Base-by-base conservation (phyloP, 2,888 invertebrate species). In the Sphinx pinastri region DNA sequence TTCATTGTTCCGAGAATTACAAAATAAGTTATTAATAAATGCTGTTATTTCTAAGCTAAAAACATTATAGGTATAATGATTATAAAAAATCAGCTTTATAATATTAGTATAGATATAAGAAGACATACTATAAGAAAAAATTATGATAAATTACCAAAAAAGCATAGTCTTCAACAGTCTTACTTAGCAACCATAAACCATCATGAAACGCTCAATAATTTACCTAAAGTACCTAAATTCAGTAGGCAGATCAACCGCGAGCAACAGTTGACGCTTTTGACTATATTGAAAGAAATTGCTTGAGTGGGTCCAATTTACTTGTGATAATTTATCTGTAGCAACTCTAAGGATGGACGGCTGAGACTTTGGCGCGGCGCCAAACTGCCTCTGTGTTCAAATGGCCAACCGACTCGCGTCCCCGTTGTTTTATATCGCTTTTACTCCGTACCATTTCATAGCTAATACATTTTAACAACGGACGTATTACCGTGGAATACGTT, bases 341-440 rank as follows among this genome's bases (percentile, higher is more conserved):
- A 74, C 73, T 74, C 72, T 69, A 73, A 77, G 76, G 77, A 80
- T 77, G 76, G 78, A 78, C 75, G 75, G 75, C n/a, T 13, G 57
- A 63, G 63, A 63, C 70, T 69, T 76, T 87, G 88, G 88, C 87
- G 73, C 58, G 66, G 71, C 72, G 86, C 87, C 88, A 86, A 68
- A 73, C 67, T 52, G 54, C 25, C 49, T 49, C 38, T 31, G 45
- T 19, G 47, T 19, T 67, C 55, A 19, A 57, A 58, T 70, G 47
- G 67, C n/a, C 45, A 57, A 49, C 16, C 57, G 38, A 70, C 47
- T 75, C 52, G 51, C 19, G 47, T 38, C 19, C 67, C 31, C 67
- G 31, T 54, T 67, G 49, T 63, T 63, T 63, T 49, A 63, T 63
- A 49, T 49, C 63, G 49, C 19, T 49, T 79, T 75, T 75, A 77